A percentile compares a stretch with the other conserved stretches of the same genome.
Conservation (phyloP, 37 sponge, comb jelly and placozoan genomes). For the Theonella swinhoei region DNA sequence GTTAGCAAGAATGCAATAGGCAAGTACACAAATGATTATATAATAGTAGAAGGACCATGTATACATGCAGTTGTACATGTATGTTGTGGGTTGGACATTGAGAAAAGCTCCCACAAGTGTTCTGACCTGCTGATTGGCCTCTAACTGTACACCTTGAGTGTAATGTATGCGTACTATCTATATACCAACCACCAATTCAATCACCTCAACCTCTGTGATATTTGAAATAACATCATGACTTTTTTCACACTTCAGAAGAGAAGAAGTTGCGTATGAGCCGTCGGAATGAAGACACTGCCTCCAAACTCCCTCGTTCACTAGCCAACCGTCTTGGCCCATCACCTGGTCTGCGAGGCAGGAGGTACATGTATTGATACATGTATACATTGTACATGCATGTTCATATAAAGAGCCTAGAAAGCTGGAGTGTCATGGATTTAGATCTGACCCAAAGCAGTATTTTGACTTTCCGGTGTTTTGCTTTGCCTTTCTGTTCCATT, state of each 20-base stretch:
- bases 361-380: not conserved
- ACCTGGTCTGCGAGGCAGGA: constrained; percentile 4
- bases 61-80: no score
- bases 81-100: no score
- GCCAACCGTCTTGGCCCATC: constrained; percentile 41
- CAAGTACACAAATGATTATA: no score
- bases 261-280: constrained; percentile 13
- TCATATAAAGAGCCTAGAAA: not conserved
- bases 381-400: not conserved
- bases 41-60: no score
- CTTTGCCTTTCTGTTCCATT: no score
- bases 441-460: no score
- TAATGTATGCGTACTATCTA: not conserved
- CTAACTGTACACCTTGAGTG: no score
- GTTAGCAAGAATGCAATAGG: constrained; percentile 43
- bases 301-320: constrained; percentile 23
- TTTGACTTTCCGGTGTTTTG: no score
- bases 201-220: not conserved
- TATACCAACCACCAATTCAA: no score
- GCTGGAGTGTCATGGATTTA: not conserved
- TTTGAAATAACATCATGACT: not conserved
- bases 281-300: not conserved
- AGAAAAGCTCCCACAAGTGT: no score
- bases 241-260: constrained; percentile 1
- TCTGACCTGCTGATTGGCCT: no score